Percentiles rank a stretch among this genome's conserved stretches.
phyloP scores from a whole-genome alignment of 2,888 invertebrate species.

The Drosophila nigricruria region DNA sequence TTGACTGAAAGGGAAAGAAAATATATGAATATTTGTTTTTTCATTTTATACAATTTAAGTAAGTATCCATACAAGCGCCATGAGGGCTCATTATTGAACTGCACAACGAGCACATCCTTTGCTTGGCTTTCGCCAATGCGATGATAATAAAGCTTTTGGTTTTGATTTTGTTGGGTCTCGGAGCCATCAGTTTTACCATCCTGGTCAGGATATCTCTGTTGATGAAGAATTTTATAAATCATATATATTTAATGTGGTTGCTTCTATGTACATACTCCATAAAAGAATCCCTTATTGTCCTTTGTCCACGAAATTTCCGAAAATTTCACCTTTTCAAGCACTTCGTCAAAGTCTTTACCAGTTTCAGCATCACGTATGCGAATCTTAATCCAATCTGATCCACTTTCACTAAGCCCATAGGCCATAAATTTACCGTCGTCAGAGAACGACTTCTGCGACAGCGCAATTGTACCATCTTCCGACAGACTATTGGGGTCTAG shows the following conservation, averaged over 20 bases:
- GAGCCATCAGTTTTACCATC: conserved; percentile 95
- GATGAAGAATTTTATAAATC: too few species aligned
- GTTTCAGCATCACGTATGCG: conserved; percentile 90
- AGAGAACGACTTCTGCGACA: conserved; percentile 92
- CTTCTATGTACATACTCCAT: conserved; percentile 88
- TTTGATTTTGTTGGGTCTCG: conserved; percentile 93
- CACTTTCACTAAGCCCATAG: conserved; percentile 96
- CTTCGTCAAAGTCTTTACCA: conserved; percentile 94
- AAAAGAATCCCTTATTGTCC: conserved; percentile 97
- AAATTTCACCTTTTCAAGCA: conserved; percentile 96
- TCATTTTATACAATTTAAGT: background rate
- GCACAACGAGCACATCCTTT: conserved; percentile 94
- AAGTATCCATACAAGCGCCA: conserved; percentile 91
- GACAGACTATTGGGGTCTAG: conserved; percentile 97
- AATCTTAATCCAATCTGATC: conserved; percentile 98
- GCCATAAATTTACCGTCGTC: conserved; percentile 96
- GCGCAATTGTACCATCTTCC: conserved; percentile 94
- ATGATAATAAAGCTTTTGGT: conserved; percentile 98
- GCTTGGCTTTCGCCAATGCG: conserved; percentile 93
- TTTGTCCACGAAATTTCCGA: conserved; percentile 97
- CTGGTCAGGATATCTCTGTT: conserved; percentile 92
- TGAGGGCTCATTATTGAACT: conserved; percentile 96
- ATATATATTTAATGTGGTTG: too few species aligned
- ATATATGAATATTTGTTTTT: background rate
- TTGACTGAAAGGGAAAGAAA: conserved; percentile 87